Percentiles rank a stretch among this genome's conserved stretches.
Conservation (phyloP, 2,113 vertebrate genomes). For the Actenoides lindsayi region DNA sequence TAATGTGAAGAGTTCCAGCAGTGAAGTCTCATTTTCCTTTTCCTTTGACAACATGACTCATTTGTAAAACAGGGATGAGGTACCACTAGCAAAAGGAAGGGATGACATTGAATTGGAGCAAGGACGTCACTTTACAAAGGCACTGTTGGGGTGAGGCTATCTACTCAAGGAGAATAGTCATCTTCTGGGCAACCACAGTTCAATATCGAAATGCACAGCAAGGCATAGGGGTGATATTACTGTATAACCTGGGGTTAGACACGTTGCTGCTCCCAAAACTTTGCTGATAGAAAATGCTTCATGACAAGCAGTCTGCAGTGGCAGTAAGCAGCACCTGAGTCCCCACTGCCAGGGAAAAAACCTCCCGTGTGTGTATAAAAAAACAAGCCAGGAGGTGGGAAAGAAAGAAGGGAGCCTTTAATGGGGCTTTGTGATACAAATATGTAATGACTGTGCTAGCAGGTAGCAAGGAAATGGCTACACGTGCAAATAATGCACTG, state of each 20-base stretch:
- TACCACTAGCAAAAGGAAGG: background rate
- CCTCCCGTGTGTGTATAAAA: background rate
- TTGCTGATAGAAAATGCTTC: background rate
- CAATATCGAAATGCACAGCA: background rate
- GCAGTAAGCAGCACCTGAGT: background rate
- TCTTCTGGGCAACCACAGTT: background rate
- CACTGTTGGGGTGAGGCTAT: background rate
- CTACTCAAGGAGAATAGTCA: background rate
- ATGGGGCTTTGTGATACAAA: background rate
- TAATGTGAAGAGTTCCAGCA: background rate
- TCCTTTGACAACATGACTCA: background rate
- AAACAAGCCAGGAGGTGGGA: background rate
- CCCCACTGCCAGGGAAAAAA: background rate
- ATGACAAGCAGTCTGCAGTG: background rate
- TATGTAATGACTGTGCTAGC: background rate
- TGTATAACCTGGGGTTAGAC: background rate
- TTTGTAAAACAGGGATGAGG: background rate
- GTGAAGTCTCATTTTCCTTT: background rate
- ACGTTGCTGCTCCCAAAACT: background rate
- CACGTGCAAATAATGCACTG: fast-evolving
- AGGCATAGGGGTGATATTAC: background rate
- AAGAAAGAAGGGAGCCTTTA: background rate
- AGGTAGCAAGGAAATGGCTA: background rate
- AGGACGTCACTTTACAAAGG: background rate
- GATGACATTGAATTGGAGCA: background rate